Evolutionary conservation across 2,113 vertebrate genomes (phyloP).

Genomic region (Phyllopteryx taeniolatus): DNA sequence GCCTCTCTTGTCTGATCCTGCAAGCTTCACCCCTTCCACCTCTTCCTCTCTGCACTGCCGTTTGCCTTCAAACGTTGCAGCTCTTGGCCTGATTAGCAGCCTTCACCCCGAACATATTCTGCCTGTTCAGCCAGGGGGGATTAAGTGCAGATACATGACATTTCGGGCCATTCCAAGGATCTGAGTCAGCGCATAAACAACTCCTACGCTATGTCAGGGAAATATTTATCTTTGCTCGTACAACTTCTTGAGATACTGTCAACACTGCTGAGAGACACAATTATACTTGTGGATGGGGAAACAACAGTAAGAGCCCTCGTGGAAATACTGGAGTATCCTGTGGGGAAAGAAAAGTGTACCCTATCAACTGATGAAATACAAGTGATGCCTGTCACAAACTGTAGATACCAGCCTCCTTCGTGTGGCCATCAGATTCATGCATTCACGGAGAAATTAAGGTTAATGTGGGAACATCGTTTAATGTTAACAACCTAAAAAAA

Average conservation of each 20-base stretch:
- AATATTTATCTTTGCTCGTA: conserved; percentile 72
- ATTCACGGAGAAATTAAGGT: too few relatives aligned
- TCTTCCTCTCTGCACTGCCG: conserved; percentile 17
- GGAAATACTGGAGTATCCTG: conserved; percentile 43
- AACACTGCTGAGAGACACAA: conserved; percentile 65
- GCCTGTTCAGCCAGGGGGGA: conserved; percentile 44
- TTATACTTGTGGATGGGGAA: conserved; percentile 54
- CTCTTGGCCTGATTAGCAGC: conserved; percentile 41
- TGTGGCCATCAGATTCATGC: too few relatives aligned
- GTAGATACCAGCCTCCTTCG: background rate
- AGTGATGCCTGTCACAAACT: background rate
- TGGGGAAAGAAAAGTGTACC: conserved; percentile 21
- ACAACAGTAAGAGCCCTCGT: conserved; percentile 47
- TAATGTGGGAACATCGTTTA: too few relatives aligned
- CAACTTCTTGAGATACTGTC: conserved; percentile 70
- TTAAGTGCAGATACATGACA: conserved; percentile 62
- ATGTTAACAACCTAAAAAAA: too few relatives aligned
- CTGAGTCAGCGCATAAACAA: conserved; percentile 67
- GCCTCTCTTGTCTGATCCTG: conserved; percentile 43
- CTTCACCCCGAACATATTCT: conserved; percentile 51
- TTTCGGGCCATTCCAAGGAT: conserved; percentile 61
- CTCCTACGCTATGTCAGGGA: conserved; percentile 54
- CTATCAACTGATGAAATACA: conserved; percentile 7
- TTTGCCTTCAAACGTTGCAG: conserved; percentile 19
- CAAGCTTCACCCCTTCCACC: background rate